These are phyloP conservation scores for Cyprinodon tularosa DNA, from an alignment of 2,113 vertebrate species.

Conservation along the genomic window DNA sequence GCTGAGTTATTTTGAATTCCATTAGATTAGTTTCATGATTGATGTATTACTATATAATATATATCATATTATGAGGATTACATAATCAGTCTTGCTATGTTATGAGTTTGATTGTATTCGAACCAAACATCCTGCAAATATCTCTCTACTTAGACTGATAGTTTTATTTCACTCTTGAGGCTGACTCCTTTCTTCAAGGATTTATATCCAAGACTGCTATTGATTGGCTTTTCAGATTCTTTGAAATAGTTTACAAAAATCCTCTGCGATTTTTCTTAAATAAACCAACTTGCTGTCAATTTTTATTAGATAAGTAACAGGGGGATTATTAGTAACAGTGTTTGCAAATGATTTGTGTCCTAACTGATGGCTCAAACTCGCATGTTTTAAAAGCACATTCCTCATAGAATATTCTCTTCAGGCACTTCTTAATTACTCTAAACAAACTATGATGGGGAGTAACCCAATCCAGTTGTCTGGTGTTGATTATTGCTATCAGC, in stretches of 20 bases:
- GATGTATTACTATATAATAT: background rate
- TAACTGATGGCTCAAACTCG: background rate
- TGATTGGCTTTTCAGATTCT: background rate
- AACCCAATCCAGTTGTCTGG: conserved; percentile 44
- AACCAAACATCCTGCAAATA: background rate
- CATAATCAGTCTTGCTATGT: background rate
- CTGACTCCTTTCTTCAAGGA: background rate
- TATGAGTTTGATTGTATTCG: background rate
- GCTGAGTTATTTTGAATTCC: background rate
- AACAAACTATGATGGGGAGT: conserved; percentile 49
- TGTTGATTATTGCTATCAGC: conserved; percentile 52
- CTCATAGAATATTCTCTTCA: conserved; percentile 2
- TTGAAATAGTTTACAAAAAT: background rate
- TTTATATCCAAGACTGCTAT: background rate
- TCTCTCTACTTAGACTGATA: conserved; percentile 3
- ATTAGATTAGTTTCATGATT: background rate
- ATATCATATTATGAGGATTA: too few relatives aligned
- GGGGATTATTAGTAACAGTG: background rate
- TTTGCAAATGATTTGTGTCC: background rate
- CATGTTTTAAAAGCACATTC: background rate
- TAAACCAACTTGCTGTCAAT: background rate
- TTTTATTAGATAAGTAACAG: background rate
- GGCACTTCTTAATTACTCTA: conserved; percentile 27
- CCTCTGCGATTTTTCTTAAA: background rate
- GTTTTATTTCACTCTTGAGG: background rate